A percentile compares a stretch with the other conserved stretches of the same genome.
phyloP scores from a whole-genome alignment of 2,113 vertebrate genomes.

The Pungitius pungitius region DNA sequence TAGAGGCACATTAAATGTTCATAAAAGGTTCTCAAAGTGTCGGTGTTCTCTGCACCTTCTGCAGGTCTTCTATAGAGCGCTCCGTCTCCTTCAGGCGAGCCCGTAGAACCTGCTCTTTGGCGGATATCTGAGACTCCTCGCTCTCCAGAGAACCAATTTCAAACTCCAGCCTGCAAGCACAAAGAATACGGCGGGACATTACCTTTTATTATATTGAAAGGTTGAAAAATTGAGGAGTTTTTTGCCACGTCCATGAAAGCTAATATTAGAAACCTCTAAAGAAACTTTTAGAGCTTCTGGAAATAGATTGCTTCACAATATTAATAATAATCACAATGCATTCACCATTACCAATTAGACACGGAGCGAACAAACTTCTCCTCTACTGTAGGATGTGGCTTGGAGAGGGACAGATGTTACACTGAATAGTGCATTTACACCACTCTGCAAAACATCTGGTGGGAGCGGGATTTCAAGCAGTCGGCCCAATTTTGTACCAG shows the following conservation, averaged over 20 bases:
- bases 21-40: neutral
- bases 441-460: neutral
- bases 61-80: constrained; percentile 91
- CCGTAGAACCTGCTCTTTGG: constrained; percentile 94
- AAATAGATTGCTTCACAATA: neutral
- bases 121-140: constrained; percentile 96
- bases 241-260: neutral
- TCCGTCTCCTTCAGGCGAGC: constrained; percentile 94
- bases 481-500: neutral
- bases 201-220: neutral
- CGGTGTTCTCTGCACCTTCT: constrained; percentile 84
- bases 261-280: neutral
- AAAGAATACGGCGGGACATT: neutral
- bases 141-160: constrained; percentile 91
- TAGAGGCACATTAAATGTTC: neutral
- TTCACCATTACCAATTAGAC: neutral
- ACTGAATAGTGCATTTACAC: neutral
- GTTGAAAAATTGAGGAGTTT: neutral
- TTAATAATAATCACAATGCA: neutral
- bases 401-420: neutral
- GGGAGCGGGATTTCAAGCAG: neutral
- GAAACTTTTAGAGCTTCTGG: neutral
- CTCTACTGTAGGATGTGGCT: neutral
- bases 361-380: neutral
- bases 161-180: constrained; percentile 88